phyloP scores from a whole-genome alignment of 2,797 vertebrate species.

The Centroberyx gerrardi region DNA sequence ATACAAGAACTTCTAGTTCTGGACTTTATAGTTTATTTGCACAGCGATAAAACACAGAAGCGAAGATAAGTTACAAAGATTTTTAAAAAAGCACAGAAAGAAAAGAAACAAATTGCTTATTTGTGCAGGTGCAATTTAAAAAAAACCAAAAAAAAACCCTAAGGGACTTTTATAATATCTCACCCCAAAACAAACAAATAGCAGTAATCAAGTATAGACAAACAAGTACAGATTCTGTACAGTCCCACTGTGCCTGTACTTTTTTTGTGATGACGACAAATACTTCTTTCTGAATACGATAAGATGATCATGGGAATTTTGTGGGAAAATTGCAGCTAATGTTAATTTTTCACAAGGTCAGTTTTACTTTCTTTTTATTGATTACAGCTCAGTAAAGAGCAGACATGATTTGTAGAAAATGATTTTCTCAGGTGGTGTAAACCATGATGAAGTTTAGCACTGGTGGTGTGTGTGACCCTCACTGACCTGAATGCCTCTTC shows the following conservation, averaged over 20 bases:
- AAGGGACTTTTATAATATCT: conserved; percentile 23
- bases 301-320: not conserved
- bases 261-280: conserved; percentile 15
- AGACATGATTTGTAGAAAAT: not conserved
- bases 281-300: not conserved
- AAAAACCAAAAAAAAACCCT: conserved; percentile 24
- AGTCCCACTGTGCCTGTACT: not conserved
- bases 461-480: conserved; percentile 23
- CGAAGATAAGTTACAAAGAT: conserved; percentile 22
- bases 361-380: not conserved
- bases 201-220: conserved; percentile 19
- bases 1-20: conserved; percentile 26
- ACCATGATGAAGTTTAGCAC: not conserved
- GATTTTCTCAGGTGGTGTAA: not conserved
- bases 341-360: conserved; percentile 5
- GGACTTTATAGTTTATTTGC: conserved; percentile 25
- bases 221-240: not conserved
- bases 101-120: conserved; percentile 23
- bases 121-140: conserved; percentile 28
- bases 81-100: conserved; percentile 4
- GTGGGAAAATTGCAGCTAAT: not conserved
- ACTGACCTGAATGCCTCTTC: conserved; percentile 32
- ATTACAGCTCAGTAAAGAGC: not conserved
- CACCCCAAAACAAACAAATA: conserved; percentile 21
- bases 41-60: conserved; percentile 15